Conservation (phyloP, 2,888 invertebrate species). For the Nemurella pictetii region DNA sequence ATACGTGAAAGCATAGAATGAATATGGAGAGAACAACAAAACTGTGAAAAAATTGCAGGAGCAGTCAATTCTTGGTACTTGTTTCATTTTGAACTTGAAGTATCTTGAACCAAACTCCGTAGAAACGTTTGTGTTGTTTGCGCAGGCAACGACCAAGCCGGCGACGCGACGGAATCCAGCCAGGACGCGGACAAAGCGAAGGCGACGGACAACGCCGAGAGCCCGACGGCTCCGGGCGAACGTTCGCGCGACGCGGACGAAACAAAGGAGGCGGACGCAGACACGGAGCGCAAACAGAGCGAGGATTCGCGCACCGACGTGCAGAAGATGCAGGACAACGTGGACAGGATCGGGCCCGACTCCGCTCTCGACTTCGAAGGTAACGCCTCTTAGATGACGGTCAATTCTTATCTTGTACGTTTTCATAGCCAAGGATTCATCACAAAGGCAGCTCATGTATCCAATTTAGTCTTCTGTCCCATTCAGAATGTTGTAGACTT, state of each 20-base stretch:
- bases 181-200: background rate
- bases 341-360: constrained; percentile 22
- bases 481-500: no score
- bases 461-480: no score
- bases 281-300: background rate
- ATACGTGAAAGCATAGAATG: no score
- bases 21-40: no score
- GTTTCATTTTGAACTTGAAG: no score
- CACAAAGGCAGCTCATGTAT: no score
- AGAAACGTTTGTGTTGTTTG: no score
- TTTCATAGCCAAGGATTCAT: no score
- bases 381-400: background rate
- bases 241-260: background rate
- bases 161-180: background rate
- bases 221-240: background rate
- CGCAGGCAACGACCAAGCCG: background rate
- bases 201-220: background rate
- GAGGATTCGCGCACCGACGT: constrained; percentile 2
- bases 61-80: no score
- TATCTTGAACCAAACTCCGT: no score
- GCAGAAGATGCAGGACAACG: constrained; percentile 17
- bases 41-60: no score
- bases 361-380: background rate
- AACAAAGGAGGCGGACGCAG: background rate
- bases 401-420: no score